Evolutionary conservation across 2,113 vertebrate genomes (phyloP).

Genomic region (Grus americana): DNA sequence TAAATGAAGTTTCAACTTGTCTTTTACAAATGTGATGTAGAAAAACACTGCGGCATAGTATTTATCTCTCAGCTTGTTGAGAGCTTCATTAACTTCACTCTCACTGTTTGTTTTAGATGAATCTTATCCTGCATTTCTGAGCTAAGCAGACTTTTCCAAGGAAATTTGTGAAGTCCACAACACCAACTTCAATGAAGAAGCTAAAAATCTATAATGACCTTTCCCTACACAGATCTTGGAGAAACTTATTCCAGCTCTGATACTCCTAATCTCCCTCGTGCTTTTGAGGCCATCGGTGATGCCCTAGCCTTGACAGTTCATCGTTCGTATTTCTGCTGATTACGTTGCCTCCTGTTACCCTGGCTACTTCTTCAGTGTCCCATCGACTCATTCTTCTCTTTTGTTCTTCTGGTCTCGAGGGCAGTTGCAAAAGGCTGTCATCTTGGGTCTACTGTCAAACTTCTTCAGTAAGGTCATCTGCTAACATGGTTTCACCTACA

Average conservation of each 20-base stretch:
- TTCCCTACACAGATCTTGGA: not conserved
- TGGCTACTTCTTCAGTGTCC: not conserved
- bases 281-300: not conserved
- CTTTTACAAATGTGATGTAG: not conserved
- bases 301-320: not conserved
- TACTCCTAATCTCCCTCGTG: not conserved
- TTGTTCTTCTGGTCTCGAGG: not conserved
- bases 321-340: not conserved
- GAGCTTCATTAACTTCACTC: not conserved
- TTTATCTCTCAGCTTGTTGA: not conserved
- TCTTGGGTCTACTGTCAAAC: not conserved
- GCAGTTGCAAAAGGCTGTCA: not conserved
- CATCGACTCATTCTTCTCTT: fast-evolving
- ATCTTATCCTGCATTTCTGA: not conserved
- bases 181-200: not conserved
- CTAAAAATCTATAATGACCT: not conserved
- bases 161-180: not conserved
- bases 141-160: not conserved
- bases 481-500: not conserved
- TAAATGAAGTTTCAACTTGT: not conserved
- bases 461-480: not conserved
- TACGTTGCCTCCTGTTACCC: not conserved
- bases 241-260: not conserved
- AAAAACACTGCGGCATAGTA: not conserved
- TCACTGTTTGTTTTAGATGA: not conserved